Percentiles rank a stretch among this genome's conserved stretches.
These are phyloP conservation scores for Tridacna gigas DNA, from an alignment of 2,888 invertebrate species.

Conservation along the genomic window DNA sequence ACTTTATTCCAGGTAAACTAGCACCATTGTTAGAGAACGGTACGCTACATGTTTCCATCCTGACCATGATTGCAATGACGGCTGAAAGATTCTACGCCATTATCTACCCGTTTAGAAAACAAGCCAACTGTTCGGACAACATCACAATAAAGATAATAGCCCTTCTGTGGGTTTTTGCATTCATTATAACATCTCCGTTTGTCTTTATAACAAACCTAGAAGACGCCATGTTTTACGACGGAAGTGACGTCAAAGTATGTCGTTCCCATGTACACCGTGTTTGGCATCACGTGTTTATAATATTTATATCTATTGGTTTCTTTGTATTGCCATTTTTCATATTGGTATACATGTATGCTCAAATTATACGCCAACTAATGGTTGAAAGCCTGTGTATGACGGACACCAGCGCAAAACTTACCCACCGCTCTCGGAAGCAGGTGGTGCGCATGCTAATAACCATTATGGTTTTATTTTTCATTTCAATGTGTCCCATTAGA, in stretches of 20 bases:
- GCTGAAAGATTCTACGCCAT: constrained; percentile 96
- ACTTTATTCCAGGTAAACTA: constrained; percentile 90
- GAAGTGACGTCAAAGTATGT: constrained; percentile 91
- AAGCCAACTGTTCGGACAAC: constrained; percentile 83
- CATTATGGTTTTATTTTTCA: constrained; percentile 91
- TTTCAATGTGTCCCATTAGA: constrained; percentile 95
- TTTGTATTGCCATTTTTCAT: constrained; percentile 93
- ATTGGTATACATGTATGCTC: constrained; percentile 91
- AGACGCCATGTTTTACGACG: constrained; percentile 90
- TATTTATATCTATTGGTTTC: constrained; percentile 92
- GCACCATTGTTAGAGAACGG: constrained; percentile 96
- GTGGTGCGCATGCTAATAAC: constrained; percentile 78
- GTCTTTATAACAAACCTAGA: constrained; percentile 92
- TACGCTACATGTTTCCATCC: constrained; percentile 95
- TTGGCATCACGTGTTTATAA: constrained; percentile 93
- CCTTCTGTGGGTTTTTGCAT: constrained; percentile 83
- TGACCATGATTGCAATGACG: constrained; percentile 96
- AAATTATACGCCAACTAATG: constrained; percentile 66
- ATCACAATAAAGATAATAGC: constrained; percentile 80
- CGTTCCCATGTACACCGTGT: constrained; percentile 92
- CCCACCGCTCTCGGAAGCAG: constrained; percentile 68
- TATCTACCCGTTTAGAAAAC: constrained; percentile 92
- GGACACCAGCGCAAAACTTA: constrained; percentile 37
- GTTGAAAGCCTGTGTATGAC: constrained; percentile 42
- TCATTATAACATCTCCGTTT: constrained; percentile 88